phyloP scores from a whole-genome alignment of 2,888 invertebrate genomes.

The Bursaphelenchus okinawaensis region DNA sequence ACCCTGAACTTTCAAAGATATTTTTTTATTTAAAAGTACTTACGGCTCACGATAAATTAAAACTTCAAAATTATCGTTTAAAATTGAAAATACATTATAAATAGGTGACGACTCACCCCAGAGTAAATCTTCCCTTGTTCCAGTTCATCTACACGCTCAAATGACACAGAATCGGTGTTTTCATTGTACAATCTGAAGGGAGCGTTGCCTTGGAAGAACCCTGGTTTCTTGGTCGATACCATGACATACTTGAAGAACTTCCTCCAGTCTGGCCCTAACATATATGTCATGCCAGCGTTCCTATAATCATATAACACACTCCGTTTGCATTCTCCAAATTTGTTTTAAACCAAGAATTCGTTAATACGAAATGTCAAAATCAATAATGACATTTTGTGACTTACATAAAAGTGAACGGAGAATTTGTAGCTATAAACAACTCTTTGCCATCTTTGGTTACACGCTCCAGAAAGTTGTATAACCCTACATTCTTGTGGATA shows the following conservation, averaged over 20 bases:
- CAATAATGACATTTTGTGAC: conserved; percentile 17
- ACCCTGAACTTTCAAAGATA: conserved; percentile 71
- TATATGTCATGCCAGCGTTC: conserved; percentile 80
- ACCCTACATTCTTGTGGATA: conserved; percentile 59
- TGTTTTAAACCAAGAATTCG: too few relatives aligned
- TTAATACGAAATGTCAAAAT: too few relatives aligned
- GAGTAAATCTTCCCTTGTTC: conserved; percentile 85
- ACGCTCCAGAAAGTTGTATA: conserved; percentile 72
- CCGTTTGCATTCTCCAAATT: neutral
- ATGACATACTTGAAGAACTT: conserved; percentile 87
- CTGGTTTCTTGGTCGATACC: conserved; percentile 85
- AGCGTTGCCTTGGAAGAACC: conserved; percentile 72
- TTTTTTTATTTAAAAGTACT: neutral
- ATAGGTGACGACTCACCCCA: conserved; percentile 69
- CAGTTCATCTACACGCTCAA: conserved; percentile 81
- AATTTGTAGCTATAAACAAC: conserved; percentile 90
- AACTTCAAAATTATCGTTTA: neutral
- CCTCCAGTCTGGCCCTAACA: conserved; percentile 82
- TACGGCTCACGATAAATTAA: neutral
- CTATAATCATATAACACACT: conserved; percentile 62
- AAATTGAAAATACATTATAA: neutral
- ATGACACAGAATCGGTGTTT: conserved; percentile 73
- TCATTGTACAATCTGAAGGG: conserved; percentile 75
- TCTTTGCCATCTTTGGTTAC: conserved; percentile 74
- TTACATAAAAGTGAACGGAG: conserved; percentile 85